Conservation (phyloP, 1,140 invertebrate genomes). For the Procambarus virginalis region DNA sequence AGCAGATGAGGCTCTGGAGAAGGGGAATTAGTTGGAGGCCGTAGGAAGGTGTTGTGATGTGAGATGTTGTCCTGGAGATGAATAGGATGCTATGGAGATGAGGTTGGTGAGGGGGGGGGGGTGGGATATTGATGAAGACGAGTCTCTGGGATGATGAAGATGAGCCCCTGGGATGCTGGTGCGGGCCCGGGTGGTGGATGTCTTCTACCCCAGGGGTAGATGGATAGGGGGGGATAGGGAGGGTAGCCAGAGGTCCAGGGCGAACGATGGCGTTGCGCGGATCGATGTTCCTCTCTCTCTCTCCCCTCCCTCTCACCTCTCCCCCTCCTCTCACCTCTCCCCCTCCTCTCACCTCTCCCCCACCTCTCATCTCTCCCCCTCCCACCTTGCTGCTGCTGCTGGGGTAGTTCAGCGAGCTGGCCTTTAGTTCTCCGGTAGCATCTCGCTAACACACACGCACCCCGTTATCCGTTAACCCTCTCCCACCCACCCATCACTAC, state of each 20-base stretch:
- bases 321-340: neutral
- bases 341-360: constrained; percentile 7
- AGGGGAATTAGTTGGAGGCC: too few species aligned
- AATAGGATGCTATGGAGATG: neutral
- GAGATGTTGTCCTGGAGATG: neutral
- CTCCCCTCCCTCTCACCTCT: neutral
- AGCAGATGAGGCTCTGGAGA: too few species aligned
- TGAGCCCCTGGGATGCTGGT: neutral
- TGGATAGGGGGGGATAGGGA: neutral
- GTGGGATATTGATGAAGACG: neutral
- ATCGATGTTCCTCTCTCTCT: constrained; percentile 30
- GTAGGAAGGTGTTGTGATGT: neutral
- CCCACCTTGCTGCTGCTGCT: constrained; percentile 31
- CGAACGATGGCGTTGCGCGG: constrained; percentile 13
- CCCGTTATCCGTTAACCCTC: neutral
- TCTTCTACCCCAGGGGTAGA: too few species aligned
- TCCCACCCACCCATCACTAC: neutral
- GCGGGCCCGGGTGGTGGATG: neutral
- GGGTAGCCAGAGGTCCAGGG: neutral
- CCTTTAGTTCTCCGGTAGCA: constrained; percentile 41
- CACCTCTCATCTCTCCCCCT: constrained; percentile 29
- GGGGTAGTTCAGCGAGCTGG: constrained; percentile 30
- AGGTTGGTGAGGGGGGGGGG: neutral
- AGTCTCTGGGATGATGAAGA: constrained; percentile 7
- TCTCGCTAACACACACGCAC: constrained; percentile 34